Evolutionary conservation across 2,113 vertebrate genomes (phyloP), one percentile per base, ranked within the genome.

Genomic region (Cottus gobio): DNA sequence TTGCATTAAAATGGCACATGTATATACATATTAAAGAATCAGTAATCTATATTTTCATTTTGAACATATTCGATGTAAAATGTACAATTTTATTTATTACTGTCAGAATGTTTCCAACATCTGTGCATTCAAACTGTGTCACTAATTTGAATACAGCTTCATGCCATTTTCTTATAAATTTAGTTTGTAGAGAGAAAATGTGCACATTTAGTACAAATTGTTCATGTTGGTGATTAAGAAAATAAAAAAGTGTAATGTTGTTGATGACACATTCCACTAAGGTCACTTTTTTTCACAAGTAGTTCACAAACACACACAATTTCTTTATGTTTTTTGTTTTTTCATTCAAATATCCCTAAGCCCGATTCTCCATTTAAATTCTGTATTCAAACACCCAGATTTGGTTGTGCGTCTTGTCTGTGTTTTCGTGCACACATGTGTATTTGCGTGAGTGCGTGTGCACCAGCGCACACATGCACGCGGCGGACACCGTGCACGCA

Each of bases 281-380:
- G 56, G 67, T 78, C 52, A 74, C 24, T 39, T 64, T 50, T 50
- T 22, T 54, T 22, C 34, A 31, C 61, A 82, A 75, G 10, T 34
- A 63, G 15, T 24, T 64, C 37, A 58, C 12, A 77, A 82, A 76
- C 54, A 16, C 12, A 57, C 60, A 64, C 31, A n/a, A n/a, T n/a
- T n/a, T n/a, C n/a, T n/a, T n/a, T n/a, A n/a, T n/a, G n/a, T n/a
- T n/a, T n/a, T n/a, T n/a, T n/a, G n/a, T n/a, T n/a, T n/a, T n/a
- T n/a, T n/a, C 26, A 28, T 72, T 83, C 34, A 80, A 87, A 71
- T 70, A 28, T 10, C 22, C 2, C 6, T 28, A 31, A 78, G 39
- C 26, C 16, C 34, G 36, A n/a, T 75, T 74, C 66, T 68, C 57
- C 72, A 77, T 87, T 89, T 31, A 90, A 87, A 90, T 82, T 31